Evolutionary conservation across 1,140 invertebrate species (phyloP).

Genomic region (Dendrolimus kikuchii): DNA sequence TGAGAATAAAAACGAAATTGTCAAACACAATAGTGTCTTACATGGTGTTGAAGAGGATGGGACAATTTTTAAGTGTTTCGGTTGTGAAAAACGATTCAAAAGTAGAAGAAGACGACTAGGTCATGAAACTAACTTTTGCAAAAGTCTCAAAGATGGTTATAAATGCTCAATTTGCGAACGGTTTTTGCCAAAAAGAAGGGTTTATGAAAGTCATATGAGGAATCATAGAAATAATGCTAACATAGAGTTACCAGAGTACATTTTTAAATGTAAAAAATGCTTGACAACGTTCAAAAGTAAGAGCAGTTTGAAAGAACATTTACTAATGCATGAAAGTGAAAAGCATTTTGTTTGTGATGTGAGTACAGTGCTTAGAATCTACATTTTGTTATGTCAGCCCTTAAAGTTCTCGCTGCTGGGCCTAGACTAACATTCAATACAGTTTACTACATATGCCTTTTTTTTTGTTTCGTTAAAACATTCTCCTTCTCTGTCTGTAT

Average conservation of each 20-base stretch:
- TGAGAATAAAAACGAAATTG: constrained; percentile 21
- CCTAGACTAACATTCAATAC: too few species aligned
- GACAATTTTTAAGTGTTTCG: constrained; percentile 46
- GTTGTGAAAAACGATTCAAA: constrained; percentile 50
- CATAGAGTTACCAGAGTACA: constrained; percentile 31
- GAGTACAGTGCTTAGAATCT: constrained; percentile 8
- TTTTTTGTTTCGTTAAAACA: too few species aligned
- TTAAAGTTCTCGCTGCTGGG: too few species aligned
- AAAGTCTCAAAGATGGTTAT: constrained; percentile 51
- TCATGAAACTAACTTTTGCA: constrained; percentile 50
- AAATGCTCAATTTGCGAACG: constrained; percentile 40
- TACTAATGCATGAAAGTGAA: constrained; percentile 28
- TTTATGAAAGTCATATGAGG: constrained; percentile 44
- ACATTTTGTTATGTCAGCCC: too few species aligned
- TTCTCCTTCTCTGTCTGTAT: too few species aligned
- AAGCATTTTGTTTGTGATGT: constrained; percentile 60
- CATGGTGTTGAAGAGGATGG: constrained; percentile 43
- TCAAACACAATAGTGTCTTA: constrained; percentile 30
- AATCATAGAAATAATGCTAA: constrained; percentile 36
- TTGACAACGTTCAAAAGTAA: constrained; percentile 34
- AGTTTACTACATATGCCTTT: too few species aligned
- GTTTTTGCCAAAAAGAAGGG: constrained; percentile 38
- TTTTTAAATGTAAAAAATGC: constrained; percentile 52
- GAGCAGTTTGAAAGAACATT: constrained; percentile 31
- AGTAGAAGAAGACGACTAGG: constrained; percentile 32